Conservation (phyloP, 2,113 vertebrate genomes). For the Conger conger region DNA sequence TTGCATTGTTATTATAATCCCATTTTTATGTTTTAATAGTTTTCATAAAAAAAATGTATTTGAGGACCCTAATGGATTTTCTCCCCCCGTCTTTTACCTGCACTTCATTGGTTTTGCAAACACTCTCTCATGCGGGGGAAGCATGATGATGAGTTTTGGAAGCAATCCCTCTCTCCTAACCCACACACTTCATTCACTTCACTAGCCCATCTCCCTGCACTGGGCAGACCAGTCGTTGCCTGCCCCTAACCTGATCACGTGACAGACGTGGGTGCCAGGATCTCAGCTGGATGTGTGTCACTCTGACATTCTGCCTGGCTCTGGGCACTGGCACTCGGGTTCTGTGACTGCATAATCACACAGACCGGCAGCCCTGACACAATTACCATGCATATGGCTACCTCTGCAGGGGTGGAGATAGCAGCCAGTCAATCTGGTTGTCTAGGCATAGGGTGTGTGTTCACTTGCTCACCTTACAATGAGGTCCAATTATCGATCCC, state of each 20-base stretch:
- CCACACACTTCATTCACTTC: too few relatives aligned
- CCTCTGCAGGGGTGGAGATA: neutral
- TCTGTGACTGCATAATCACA: neutral
- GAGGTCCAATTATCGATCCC: conserved; percentile 1
- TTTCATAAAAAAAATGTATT: too few relatives aligned
- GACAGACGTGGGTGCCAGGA: neutral
- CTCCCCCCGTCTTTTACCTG: too few relatives aligned
- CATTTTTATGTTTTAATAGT: too few relatives aligned
- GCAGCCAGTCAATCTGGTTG: neutral
- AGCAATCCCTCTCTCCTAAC: neutral
- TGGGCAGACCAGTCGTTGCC: neutral
- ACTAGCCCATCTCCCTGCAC: neutral
- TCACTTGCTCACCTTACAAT: neutral
- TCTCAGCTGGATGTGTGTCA: neutral
- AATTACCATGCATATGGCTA: conserved; percentile 1
- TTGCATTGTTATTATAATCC: too few relatives aligned
- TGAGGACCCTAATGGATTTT: too few relatives aligned
- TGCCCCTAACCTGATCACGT: neutral
- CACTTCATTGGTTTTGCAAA: too few relatives aligned
- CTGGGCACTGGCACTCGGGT: neutral
- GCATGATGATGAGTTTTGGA: neutral
- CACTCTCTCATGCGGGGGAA: too few relatives aligned
- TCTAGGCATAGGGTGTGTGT: neutral
- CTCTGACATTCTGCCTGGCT: neutral
- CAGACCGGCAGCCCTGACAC: neutral